These are phyloP conservation scores for Lasioglossum marginatum DNA, from an alignment of 2,888 invertebrate species.

Conservation along the genomic window DNA sequence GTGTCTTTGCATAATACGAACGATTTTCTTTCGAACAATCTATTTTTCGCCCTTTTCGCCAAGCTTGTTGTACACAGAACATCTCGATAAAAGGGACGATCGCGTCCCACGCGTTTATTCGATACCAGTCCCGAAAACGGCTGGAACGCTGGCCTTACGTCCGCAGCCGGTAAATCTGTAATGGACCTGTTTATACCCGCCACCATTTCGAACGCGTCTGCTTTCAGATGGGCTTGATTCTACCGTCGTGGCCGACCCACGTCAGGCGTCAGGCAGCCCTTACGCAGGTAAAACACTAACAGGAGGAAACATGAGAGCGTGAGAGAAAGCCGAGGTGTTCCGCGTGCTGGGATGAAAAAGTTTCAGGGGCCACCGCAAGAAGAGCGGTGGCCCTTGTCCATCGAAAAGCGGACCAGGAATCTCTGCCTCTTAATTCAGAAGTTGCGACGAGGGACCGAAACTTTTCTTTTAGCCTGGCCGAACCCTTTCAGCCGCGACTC, in stretches of 20 bases:
- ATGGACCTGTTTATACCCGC: neutral
- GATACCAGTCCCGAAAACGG: neutral
- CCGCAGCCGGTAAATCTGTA: neutral
- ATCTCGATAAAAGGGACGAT: neutral
- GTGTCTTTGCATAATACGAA: neutral
- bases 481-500: neutral
- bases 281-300: conserved; percentile 29
- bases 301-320: neutral
- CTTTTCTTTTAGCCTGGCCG: neutral
- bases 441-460: neutral
- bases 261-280: conserved; percentile 53
- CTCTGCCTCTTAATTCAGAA: neutral
- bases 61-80: neutral
- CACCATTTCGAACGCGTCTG: conserved; percentile 42
- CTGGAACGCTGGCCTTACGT: neutral
- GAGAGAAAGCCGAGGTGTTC: neutral
- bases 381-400: neutral
- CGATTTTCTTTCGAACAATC: neutral
- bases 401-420: neutral
- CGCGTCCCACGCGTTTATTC: neutral
- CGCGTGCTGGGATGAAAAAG: neutral
- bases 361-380: neutral
- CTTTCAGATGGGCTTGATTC: conserved; percentile 75
- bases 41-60: neutral
- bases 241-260: conserved; percentile 56